These are phyloP conservation scores for Sialis fuliginosa DNA, from an alignment of 2,888 invertebrate species.

Conservation along the genomic window DNA sequence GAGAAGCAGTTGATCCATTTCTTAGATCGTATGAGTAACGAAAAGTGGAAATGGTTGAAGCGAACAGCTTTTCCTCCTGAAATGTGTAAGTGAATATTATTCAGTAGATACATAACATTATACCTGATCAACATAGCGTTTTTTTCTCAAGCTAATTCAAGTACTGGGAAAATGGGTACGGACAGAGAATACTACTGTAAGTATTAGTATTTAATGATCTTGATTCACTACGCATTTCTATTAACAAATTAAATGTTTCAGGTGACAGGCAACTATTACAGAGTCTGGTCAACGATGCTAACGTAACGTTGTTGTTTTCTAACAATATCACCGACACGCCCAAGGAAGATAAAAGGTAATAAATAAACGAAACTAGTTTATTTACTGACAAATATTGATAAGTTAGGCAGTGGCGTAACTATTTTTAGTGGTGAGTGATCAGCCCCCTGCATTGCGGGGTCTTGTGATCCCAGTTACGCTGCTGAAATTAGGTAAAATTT, in stretches of 20 bases:
- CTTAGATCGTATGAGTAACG: slow-evolving; percentile 55
- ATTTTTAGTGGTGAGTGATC: too few relatives aligned
- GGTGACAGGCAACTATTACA: slow-evolving; percentile 75
- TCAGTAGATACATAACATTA: neutral
- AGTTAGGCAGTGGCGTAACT: too few relatives aligned
- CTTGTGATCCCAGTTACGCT: too few relatives aligned
- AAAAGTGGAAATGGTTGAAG: slow-evolving; percentile 66
- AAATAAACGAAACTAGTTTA: too few relatives aligned
- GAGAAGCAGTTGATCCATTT: slow-evolving; percentile 67
- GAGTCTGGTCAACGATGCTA: slow-evolving; percentile 73
- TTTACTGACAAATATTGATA: too few relatives aligned
- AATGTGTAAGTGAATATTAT: slow-evolving; percentile 16
- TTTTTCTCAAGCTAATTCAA: slow-evolving; percentile 33
- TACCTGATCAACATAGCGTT: slow-evolving; percentile 6
- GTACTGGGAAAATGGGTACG: slow-evolving; percentile 29
- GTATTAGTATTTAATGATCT: neutral
- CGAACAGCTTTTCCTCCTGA: slow-evolving; percentile 51
- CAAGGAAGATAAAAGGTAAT: slow-evolving; percentile 50
- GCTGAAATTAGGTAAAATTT: too few relatives aligned
- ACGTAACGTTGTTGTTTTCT: slow-evolving; percentile 74
- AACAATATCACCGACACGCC: slow-evolving; percentile 53
- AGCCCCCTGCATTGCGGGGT: too few relatives aligned
- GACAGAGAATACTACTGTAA: slow-evolving; percentile 30
- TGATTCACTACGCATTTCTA: neutral
- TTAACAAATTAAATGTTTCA: slow-evolving; percentile 22